Base-by-base conservation (phyloP, 2,888 invertebrate genomes). In the Opisthograptis luteolata region DNA sequence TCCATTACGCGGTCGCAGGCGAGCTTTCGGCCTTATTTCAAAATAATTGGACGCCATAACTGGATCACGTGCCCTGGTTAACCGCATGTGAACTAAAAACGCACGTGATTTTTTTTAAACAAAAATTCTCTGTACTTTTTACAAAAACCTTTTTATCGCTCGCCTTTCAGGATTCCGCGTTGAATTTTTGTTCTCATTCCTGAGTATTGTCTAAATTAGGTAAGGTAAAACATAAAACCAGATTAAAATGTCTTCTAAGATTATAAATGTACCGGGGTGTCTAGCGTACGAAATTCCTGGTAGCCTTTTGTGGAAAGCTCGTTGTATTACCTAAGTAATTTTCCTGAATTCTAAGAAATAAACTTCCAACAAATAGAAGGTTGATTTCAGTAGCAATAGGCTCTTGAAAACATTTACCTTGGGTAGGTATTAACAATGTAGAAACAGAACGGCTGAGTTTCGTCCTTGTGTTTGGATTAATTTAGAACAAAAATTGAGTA, bases 41-140 rank as follows among this genome's bases (percentile, higher is more conserved):
- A 79, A 79, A 79, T 77, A 77, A 79, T 79, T 79, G 78, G 69
- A 64, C 57, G 58, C 60, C 59, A 66, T 74, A 77, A 76, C 73
- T 71, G 68, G 63, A 77, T 78, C 66, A 70, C 41, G 54, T 40
- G 43, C 43, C 48, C 52, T 34, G 40, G 30, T 63, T 45, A 62
- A 45, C 55, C 48, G 31, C 45, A n/a, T n/a, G n/a, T n/a, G 54
- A 46, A 34, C 31, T 39, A 36, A 25, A 14, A 28, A 15, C 20
- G 19, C 15, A 36, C 36, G 24, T 27, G 27, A 28, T 28, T 19
- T 20, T 44, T 22, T 10, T 7, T n/a, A 28, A 43, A 43, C 15
- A 35, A 25, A 17, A 17, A 5, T 17, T 17, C 17, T 17, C 3
- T 28, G 3, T 28, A 6, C 4, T 27, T 27, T 12, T 7, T 27